These are phyloP conservation scores for Agrotis clavis DNA, from an alignment of 2,888 invertebrate species.

Conservation along the genomic window DNA sequence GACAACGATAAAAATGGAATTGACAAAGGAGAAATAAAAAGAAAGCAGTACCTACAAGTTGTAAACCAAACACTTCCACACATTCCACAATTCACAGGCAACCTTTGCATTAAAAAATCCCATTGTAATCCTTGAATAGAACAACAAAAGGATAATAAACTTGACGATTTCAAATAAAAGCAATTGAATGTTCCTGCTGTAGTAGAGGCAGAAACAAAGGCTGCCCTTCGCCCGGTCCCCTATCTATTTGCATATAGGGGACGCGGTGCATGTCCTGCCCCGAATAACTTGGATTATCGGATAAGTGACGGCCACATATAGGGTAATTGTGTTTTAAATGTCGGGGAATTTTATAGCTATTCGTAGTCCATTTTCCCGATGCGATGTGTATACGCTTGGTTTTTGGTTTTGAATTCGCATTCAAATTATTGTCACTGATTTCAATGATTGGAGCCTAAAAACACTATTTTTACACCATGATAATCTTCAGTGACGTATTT, in stretches of 20 bases:
- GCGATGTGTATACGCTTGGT: constrained; percentile 21
- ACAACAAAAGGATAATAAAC: constrained; percentile 57
- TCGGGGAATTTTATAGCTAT: constrained; percentile 44
- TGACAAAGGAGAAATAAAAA: background rate
- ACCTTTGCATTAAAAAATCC: constrained; percentile 25
- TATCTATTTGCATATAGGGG: constrained; percentile 76
- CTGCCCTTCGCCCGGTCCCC: constrained; percentile 64
- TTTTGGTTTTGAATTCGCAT: constrained; percentile 15
- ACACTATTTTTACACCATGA: constrained; percentile 16
- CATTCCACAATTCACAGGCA: constrained; percentile 19
- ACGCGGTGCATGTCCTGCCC: constrained; percentile 59
- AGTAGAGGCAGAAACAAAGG: constrained; percentile 62
- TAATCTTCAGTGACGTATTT: constrained; percentile 27
- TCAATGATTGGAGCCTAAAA: constrained; percentile 22
- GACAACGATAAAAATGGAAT: background rate
- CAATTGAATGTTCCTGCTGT: constrained; percentile 52
- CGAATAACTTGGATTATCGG: constrained; percentile 65
- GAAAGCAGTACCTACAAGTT: constrained; percentile 15
- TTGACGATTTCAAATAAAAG: constrained; percentile 63
- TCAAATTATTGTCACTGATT: constrained; percentile 35
- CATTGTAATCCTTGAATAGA: constrained; percentile 39
- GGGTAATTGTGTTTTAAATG: constrained; percentile 67
- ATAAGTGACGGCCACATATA: constrained; percentile 57
- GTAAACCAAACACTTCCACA: constrained; percentile 14
- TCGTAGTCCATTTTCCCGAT: constrained; percentile 16